Conservation (phyloP, 2,797 vertebrate genomes). For the Sphaeramia orbicularis region DNA sequence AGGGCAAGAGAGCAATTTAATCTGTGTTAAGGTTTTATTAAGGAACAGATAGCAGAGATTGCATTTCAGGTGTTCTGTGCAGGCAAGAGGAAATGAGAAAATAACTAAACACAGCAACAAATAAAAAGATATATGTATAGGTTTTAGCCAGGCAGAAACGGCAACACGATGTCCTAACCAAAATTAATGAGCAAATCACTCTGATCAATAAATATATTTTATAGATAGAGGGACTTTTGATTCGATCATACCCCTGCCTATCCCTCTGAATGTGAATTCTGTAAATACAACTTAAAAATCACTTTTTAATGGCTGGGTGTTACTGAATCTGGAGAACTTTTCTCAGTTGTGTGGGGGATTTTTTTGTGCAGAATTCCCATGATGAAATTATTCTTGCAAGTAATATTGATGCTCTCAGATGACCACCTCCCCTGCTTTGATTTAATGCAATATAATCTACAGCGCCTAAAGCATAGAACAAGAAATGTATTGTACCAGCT, state of each 20-base stretch:
- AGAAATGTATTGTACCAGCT: no score
- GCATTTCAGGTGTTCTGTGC: slow-evolving; percentile 46
- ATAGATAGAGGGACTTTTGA: not conserved
- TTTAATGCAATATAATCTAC: no score
- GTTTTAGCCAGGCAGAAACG: slow-evolving; percentile 17
- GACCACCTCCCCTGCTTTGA: not conserved
- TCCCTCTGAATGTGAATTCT: not conserved
- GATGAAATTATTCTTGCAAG: slow-evolving; percentile 31
- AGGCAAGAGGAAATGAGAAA: slow-evolving; percentile 45
- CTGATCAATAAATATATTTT: not conserved
- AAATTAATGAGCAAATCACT: not conserved
- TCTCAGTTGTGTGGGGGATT: not conserved
- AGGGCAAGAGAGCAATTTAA: slow-evolving; percentile 57
- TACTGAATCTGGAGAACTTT: slow-evolving; percentile 15
- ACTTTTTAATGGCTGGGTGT: slow-evolving; percentile 6
- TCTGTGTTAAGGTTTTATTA: slow-evolving; percentile 65
- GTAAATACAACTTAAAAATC: slow-evolving; percentile 12
- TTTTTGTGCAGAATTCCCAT: slow-evolving; percentile 22
- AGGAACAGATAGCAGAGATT: slow-evolving; percentile 52
- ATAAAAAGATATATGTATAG: slow-evolving; percentile 30
- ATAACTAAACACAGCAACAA: slow-evolving; percentile 36
- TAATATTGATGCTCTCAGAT: slow-evolving; percentile 26
- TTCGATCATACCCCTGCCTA: not conserved
- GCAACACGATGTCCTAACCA: slow-evolving; percentile 8
- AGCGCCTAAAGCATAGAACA: no score